Conservation (phyloP, 2,797 vertebrate genomes). For the Nyctalus aviator region DNA sequence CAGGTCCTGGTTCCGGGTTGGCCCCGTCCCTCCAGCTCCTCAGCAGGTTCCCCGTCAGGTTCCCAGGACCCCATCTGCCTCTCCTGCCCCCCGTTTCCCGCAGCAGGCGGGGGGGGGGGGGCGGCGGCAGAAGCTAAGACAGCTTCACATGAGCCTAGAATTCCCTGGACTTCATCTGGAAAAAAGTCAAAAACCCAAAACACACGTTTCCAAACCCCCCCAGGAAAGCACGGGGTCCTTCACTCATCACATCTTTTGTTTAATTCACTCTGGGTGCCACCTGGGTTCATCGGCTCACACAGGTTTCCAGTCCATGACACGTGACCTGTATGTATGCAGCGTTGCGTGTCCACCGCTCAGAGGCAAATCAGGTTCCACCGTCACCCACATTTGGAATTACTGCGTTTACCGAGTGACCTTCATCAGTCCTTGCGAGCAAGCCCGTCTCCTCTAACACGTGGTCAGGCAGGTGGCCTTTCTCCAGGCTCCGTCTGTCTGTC, state of each 20-base stretch:
- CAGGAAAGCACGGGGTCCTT: not conserved
- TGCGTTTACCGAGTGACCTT: not conserved
- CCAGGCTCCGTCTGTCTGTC: not conserved
- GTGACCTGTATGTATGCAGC: fast-evolving
- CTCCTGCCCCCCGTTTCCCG: not conserved
- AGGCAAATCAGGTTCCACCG: not conserved
- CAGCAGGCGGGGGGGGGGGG: not conserved
- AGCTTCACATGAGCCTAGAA: not conserved
- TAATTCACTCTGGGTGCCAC: not conserved
- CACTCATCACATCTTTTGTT: not conserved
- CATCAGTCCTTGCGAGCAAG: no score
- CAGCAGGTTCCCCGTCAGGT: no score
- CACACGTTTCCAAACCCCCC: not conserved
- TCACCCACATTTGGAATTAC: not conserved
- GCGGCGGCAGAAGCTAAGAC: not conserved
- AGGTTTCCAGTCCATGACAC: not conserved
- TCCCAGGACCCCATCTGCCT: not conserved
- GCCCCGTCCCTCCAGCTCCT: no score
- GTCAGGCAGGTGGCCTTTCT: no score
- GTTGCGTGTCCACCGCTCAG: not conserved
- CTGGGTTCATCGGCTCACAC: fast-evolving
- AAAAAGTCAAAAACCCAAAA: not conserved
- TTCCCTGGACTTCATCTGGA: not conserved
- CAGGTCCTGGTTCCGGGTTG: not conserved
- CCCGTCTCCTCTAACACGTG: no score